These are phyloP conservation scores for Enteromius thamalakanensis DNA, from an alignment of 2,797 vertebrate genomes.

Conservation along the genomic window DNA sequence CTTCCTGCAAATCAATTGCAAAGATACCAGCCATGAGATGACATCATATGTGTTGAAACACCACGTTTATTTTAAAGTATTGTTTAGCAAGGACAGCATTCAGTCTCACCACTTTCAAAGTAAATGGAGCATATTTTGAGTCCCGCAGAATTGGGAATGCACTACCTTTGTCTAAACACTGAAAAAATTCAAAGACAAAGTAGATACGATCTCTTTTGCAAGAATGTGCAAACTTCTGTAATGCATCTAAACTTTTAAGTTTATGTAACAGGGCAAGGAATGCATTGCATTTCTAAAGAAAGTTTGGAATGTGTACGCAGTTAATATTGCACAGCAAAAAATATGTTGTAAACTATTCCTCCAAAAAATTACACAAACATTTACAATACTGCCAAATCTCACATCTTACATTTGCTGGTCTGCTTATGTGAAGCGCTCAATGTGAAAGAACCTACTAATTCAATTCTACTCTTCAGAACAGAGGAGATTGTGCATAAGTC, in stretches of 20 bases:
- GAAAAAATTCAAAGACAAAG: neutral
- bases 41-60: no score
- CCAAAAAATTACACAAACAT: neutral
- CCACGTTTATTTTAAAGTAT: conserved; percentile 34
- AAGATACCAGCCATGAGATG: neutral
- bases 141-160: conserved; percentile 13
- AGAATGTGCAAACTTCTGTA: conserved; percentile 10
- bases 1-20: neutral
- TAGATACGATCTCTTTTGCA: neutral
- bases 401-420: neutral
- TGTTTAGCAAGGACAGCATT: conserved; percentile 6
- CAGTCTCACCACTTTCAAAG: neutral
- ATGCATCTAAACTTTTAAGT: neutral
- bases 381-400: no score
- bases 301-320: neutral
- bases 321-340: neutral
- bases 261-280: conserved; percentile 6
- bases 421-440: neutral
- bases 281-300: neutral
- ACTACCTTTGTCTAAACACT: neutral
- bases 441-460: neutral
- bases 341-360: neutral
- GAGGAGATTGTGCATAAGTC: neutral
- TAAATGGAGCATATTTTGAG: conserved; percentile 22
- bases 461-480: neutral